Evolutionary conservation across 2,888 invertebrate species (phyloP), one percentile per base, ranked within the genome.

Genomic region (Drosophila ustulata): DNA sequence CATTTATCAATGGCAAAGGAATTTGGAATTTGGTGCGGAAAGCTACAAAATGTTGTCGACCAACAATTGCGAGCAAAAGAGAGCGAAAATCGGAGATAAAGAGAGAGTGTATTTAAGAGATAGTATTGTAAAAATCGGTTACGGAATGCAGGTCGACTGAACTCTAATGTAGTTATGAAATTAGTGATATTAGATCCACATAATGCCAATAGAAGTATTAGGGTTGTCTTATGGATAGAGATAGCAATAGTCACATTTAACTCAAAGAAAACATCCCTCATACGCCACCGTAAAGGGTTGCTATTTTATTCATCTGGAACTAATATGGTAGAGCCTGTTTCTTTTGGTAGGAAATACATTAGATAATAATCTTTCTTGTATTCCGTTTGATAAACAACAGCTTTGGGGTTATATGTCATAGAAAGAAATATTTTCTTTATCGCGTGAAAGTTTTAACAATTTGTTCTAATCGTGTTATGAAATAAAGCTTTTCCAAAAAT

Each of bases 1-100:
- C 79, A 89, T 86, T 87, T 86, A 79, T 89, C 85, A 85, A 88
- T 78, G 72, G 69, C 71, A 81, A 75, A 79, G 87, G 78, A 89
- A 82, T 86, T 75, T 43, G 66, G 65, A 66, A 65, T 68, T 80
- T 59, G 68, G 75, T 72, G 82, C 64, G 80, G 75, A 87, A 84
- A 80, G 80, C 77, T 52, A 70, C 69, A 66, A 68, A 81, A 75
- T 52, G 62, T 57, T 55, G 57, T 62, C 43, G 65, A 66, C 68
- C 68, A 51, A 34, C 39, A 53, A 57, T 11, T 43, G 9, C 41
- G 11, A 47, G 57, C 5, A 43, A 23, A 25, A 39, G 32, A 26
- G 26, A 8, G 41, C 11, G 11, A 41, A 4, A 11, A 4, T 53
- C 41, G 34, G 0, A 13, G 32, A 8, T 6, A 37, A 18, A 53